A percentile compares a stretch with the other conserved stretches of the same genome.
phyloP scores from a whole-genome alignment of 2,797 vertebrate species.

The Neoniphon sammara region DNA sequence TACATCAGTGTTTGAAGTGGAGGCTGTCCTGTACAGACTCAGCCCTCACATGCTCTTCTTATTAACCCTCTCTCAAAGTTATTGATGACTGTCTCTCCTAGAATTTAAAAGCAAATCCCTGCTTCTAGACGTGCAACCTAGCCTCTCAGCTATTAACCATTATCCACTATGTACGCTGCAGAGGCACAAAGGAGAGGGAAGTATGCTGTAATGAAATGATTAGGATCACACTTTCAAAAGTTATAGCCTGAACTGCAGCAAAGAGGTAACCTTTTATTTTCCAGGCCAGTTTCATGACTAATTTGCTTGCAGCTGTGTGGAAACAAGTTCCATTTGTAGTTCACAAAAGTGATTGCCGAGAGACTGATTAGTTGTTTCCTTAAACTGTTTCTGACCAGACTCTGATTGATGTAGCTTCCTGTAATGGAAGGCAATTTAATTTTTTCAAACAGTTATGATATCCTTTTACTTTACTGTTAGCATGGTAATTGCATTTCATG shows the following conservation, averaged over 20 bases:
- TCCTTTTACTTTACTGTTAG: conserved; percentile 55
- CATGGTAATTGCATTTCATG: conserved; percentile 40
- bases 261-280: conserved; percentile 44
- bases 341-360: conserved; percentile 45
- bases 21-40: conserved; percentile 58
- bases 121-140: conserved; percentile 13
- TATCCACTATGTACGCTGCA: conserved; percentile 1
- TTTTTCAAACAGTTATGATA: conserved; percentile 60
- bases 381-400: conserved; percentile 51
- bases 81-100: conserved; percentile 62
- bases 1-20: conserved; percentile 58
- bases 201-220: conserved; percentile 10
- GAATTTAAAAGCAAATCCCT: conserved; percentile 53
- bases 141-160: too few relatives aligned
- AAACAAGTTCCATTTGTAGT: conserved; percentile 60
- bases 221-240: conserved; percentile 29
- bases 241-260: conserved; percentile 23
- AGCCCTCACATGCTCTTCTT: conserved; percentile 69
- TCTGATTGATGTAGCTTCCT: conserved; percentile 46
- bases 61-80: conserved; percentile 61
- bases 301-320: conserved; percentile 63
- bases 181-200: conserved; percentile 19
- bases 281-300: conserved; percentile 58
- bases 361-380: conserved; percentile 69
- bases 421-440: conserved; percentile 58